Conservation (phyloP, 2,113 vertebrate genomes). For the Turdus rufiventris region DNA sequence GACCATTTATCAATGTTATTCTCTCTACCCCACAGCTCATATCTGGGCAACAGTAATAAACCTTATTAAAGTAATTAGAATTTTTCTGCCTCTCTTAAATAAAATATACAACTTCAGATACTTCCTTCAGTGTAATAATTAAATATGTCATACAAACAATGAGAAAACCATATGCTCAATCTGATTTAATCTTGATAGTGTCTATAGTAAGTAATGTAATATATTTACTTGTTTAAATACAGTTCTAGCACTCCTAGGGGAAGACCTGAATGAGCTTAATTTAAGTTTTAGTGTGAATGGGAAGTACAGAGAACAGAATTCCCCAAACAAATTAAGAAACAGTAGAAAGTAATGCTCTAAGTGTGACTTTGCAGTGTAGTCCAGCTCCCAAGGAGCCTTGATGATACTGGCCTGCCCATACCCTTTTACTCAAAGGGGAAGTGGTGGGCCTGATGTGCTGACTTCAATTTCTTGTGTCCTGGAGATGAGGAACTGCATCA, state of each 20-base stretch:
- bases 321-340: neutral
- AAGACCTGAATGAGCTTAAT: neutral
- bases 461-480: neutral
- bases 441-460: neutral
- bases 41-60: neutral
- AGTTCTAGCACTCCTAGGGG: neutral
- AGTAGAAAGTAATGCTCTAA: neutral
- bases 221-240: neutral
- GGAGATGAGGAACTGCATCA: neutral
- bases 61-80: neutral
- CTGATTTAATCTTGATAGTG: neutral
- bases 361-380: neutral
- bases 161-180: neutral
- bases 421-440: neutral
- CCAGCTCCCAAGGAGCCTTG: neutral
- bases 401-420: neutral
- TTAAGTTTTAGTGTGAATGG: neutral
- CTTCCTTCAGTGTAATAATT: neutral
- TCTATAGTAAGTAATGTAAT: neutral
- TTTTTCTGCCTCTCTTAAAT: neutral
- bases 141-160: neutral
- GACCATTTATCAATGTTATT: neutral
- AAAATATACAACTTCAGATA: neutral
- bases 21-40: fast-evolving
- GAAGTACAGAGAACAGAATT: neutral